Base-by-base conservation (phyloP, 2,113 vertebrate genomes). In the Nothoprocta perdicaria region DNA sequence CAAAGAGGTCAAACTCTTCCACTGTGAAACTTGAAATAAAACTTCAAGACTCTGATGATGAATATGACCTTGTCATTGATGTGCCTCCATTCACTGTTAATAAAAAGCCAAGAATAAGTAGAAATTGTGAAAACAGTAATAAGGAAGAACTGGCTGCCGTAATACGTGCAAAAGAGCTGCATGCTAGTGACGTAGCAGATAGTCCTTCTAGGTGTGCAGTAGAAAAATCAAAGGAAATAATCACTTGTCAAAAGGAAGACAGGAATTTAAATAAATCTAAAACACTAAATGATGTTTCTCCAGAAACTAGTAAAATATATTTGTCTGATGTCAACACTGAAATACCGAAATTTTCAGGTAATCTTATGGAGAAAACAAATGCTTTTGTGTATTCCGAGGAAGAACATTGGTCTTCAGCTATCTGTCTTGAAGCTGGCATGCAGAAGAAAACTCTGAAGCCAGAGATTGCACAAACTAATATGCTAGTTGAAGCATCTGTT, bases 61-160 rank as follows among this genome's bases (percentile, higher is more conserved):
- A 98, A 38, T 31, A 93, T 19, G 62, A 94, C 27, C 96, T 98
- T 80, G 89, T 98, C 38, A 98, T 98, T 85, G 97, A 98, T 92
- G 57, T 95, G 40, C 92, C 96, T 63, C 76, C 92, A 19, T 46
- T 91, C 9, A 86, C 90, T 79, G 77, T 92, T 48, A 67, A 45
- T 55, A 97, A 95, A n/a, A 96, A 74, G 27, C 14, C 35, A 73
- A 92, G 58, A 93, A 40, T 43, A 79, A 57, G 16, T 67, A 94
- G 57, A 31, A 66, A 16, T 7, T 53, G 7, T 43, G 41, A 31
- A 67, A 66, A 55, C 2, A 10, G 7, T 46, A 84, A 66, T 31
- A 58, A 17, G 22, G 21, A 69, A 11, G 2, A 61, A 17, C 4
- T 60, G 14, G 10, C 26, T 66, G 14, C 8, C 27, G 21, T 29